Percentiles rank a stretch among this genome's conserved stretches.
phyloP scores from a whole-genome alignment of 1,140 invertebrate species.

The Scaptomyza hsui region DNA sequence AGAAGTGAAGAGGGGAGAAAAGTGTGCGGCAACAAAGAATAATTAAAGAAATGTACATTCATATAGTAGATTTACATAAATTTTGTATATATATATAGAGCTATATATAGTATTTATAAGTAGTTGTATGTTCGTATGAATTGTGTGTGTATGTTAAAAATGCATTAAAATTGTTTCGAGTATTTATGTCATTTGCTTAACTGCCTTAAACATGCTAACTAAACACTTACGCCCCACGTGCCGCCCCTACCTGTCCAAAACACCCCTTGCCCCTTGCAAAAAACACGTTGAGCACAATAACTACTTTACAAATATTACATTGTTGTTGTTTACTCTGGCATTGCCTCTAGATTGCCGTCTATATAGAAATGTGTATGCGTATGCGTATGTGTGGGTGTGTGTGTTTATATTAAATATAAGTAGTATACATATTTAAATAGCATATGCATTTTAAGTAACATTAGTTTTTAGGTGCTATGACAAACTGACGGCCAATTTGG shows the following conservation, averaged over 20 bases:
- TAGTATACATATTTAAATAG: constrained; percentile 38
- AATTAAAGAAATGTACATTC: constrained; percentile 54
- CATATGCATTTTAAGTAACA: constrained; percentile 59
- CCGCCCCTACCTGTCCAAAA: not conserved
- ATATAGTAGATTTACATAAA: constrained; percentile 17
- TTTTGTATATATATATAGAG: constrained; percentile 28
- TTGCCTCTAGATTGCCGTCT: constrained; percentile 46
- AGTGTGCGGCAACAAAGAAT: constrained; percentile 62
- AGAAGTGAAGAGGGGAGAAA: constrained; percentile 52
- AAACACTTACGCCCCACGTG: constrained; percentile 27
- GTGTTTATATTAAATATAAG: constrained; percentile 28
- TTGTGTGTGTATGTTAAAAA: constrained; percentile 56
- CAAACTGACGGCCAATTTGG: constrained; percentile 66
- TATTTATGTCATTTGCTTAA: constrained; percentile 78
- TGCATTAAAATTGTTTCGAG: constrained; percentile 76
- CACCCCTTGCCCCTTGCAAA: constrained; percentile 10
- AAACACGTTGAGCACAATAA: constrained; percentile 56
- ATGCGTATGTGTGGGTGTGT: constrained; percentile 17
- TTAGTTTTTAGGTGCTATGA: constrained; percentile 66
- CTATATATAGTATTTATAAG: constrained; percentile 8
- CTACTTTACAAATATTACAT: constrained; percentile 78
- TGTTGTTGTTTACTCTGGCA: constrained; percentile 52
- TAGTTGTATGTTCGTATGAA: constrained; percentile 14
- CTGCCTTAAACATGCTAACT: constrained; percentile 67
- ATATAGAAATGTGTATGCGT: constrained; percentile 4